Conservation (phyloP, 2,888 invertebrate genomes). For the Brachylomia viminalis region DNA sequence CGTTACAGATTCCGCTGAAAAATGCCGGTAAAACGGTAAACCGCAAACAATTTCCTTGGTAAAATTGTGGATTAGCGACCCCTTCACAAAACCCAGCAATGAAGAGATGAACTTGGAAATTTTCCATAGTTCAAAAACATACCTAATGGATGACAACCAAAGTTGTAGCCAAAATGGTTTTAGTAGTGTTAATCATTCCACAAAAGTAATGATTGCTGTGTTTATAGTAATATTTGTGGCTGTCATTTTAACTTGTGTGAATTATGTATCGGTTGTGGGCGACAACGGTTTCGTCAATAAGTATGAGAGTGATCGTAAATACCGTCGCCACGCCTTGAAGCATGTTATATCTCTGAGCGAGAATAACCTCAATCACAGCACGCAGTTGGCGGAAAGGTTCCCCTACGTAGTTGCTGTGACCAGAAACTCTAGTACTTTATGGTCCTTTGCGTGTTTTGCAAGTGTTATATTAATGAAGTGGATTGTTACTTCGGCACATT, state of each 20-base stretch:
- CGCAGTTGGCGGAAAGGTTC: conserved; percentile 1
- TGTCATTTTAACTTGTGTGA: not conserved
- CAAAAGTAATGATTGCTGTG: not conserved
- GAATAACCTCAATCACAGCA: not conserved
- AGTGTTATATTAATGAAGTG: conserved; percentile 25
- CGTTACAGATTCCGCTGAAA: not conserved
- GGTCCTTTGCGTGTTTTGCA: conserved; percentile 26
- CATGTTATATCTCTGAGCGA: not conserved
- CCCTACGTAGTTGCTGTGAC: conserved; percentile 26
- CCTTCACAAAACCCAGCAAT: not conserved
- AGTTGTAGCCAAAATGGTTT: not conserved
- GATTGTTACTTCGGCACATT: conserved; percentile 31
- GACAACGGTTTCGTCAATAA: too few relatives aligned
- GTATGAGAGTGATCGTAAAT: not conserved
- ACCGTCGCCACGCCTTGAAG: not conserved
- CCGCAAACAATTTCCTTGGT: not conserved
- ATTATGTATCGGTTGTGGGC: not conserved
- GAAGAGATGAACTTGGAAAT: not conserved
- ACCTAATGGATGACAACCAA: not conserved
- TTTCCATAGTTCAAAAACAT: not conserved
- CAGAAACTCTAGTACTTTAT: conserved; percentile 1
- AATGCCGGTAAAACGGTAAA: not conserved
- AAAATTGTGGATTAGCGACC: not conserved
- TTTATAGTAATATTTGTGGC: not conserved
- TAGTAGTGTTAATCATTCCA: not conserved